phyloP scores from a whole-genome alignment of 2,888 invertebrate genomes.

The Drosophila antonietae region DNA sequence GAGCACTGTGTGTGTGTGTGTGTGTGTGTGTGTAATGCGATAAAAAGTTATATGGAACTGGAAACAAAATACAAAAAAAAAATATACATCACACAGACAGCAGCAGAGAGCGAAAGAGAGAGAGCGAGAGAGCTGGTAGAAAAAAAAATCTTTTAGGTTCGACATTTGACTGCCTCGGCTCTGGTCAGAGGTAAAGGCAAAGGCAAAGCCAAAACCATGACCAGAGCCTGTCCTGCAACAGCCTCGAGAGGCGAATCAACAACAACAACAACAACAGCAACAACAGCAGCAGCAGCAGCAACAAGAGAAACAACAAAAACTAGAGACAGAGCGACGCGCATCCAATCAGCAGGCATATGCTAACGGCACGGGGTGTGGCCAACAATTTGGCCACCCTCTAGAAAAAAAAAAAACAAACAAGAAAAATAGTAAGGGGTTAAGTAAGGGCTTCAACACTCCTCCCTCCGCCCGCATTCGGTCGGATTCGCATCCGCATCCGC shows the following conservation, averaged over 20 bases:
- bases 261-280: constrained; percentile 22
- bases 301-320: constrained; percentile 14
- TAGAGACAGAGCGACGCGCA: constrained; percentile 47
- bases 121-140: neutral
- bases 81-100: constrained; percentile 7
- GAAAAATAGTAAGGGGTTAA: constrained; percentile 18
- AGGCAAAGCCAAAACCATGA: constrained; percentile 31
- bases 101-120: constrained; percentile 7
- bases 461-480: neutral
- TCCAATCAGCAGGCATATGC: constrained; percentile 72
- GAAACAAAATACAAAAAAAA: constrained; percentile 15
- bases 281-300: constrained; percentile 21
- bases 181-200: constrained; percentile 46
- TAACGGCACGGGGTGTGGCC: constrained; percentile 66
- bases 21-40: constrained; percentile 51
- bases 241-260: constrained; percentile 47
- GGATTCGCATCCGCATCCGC: neutral
- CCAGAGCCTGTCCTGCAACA: constrained; percentile 46
- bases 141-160: constrained; percentile 64
- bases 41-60: constrained; percentile 58
- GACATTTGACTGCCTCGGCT: constrained; percentile 67
- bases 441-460: constrained; percentile 22
- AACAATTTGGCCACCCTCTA: constrained; percentile 51
- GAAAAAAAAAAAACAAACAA: neutral
- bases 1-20: neutral